Evolutionary conservation across 1,140 invertebrate species (phyloP).

Genomic region (Melipona quadrifasciata): DNA sequence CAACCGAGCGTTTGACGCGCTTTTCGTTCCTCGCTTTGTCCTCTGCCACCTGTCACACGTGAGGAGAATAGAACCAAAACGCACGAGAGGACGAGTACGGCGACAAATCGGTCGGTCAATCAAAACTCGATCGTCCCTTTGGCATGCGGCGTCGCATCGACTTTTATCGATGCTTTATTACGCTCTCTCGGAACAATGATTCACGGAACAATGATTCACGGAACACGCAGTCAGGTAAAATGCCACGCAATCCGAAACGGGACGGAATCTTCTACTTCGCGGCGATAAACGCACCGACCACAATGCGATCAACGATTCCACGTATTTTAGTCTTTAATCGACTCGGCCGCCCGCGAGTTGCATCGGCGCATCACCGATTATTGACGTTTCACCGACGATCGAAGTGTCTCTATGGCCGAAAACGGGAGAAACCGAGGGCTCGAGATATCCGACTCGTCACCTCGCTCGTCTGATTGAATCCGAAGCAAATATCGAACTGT

Average conservation of each 20-base stretch:
- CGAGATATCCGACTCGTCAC: background rate
- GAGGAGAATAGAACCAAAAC: background rate
- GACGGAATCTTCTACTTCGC: background rate
- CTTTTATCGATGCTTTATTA: background rate
- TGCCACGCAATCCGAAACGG: no score
- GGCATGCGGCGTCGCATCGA: background rate
- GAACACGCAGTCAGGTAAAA: background rate
- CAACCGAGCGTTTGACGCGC: background rate
- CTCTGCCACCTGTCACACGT: background rate
- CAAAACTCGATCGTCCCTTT: background rate
- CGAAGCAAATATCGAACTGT: background rate
- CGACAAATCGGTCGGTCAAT: background rate
- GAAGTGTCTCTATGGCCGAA: background rate
- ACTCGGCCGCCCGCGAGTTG: no score
- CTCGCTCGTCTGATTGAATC: background rate
- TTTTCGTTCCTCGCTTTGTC: background rate
- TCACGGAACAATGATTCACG: constrained; percentile 19
- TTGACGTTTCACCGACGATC: constrained; percentile 1
- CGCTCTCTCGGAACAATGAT: background rate
- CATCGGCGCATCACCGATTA: background rate
- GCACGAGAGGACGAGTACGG: background rate
- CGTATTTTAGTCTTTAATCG: background rate
- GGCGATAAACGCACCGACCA: background rate
- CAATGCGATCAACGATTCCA: background rate
- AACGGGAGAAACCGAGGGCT: background rate